A percentile compares a stretch with the other conserved stretches of the same genome.
phyloP scores from a whole-genome alignment of 2,888 invertebrate genomes.

The Galerucella calmariensis region DNA sequence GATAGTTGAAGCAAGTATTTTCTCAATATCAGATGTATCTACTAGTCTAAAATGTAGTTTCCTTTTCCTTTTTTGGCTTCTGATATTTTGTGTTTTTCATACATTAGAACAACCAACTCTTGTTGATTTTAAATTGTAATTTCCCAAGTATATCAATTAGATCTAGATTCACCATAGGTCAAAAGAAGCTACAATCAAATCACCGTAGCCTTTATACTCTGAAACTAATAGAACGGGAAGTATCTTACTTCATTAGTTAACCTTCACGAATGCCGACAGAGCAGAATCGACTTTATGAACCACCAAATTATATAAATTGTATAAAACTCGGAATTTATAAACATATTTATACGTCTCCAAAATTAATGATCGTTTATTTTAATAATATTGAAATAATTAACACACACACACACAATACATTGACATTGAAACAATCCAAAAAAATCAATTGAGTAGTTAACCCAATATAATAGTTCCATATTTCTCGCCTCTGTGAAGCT shows the following conservation, averaged over 20 bases:
- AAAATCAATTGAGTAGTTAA: too few species aligned
- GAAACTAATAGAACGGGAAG: not conserved
- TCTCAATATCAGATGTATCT: too few species aligned
- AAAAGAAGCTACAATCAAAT: constrained; percentile 2
- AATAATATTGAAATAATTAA: too few species aligned
- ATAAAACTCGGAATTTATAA: not conserved
- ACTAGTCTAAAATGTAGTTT: too few species aligned
- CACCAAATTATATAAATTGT: not conserved
- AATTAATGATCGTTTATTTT: too few species aligned
- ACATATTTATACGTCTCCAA: too few species aligned
- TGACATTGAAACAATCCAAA: too few species aligned
- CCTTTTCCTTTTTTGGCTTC: too few species aligned
- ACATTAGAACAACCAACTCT: not conserved
- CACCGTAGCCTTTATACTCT: not conserved
- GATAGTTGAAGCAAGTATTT: too few species aligned
- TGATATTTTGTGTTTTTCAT: not conserved
- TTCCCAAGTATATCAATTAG: not conserved
- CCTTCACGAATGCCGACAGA: not conserved
- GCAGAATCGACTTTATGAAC: not conserved
- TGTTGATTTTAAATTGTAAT: not conserved
- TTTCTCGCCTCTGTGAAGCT: too few species aligned
- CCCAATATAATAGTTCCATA: too few species aligned
- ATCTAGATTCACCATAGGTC: not conserved
- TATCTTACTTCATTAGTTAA: not conserved
- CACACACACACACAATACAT: too few species aligned